phyloP scores from a whole-genome alignment of 2,113 vertebrate genomes.

The Ptilorrhoa leucosticta region DNA sequence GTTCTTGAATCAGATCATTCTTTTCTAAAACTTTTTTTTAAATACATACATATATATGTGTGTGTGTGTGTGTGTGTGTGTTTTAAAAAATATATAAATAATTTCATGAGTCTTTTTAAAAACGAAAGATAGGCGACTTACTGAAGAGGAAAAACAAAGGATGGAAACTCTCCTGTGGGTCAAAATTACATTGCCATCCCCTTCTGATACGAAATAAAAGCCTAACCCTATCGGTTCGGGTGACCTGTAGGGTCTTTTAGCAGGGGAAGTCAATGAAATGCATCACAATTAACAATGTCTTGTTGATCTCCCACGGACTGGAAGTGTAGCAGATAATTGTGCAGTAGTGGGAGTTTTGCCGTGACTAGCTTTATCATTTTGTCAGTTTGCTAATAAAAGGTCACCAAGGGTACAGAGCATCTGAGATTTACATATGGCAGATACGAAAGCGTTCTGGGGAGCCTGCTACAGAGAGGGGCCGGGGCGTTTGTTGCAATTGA shows the following conservation, averaged over 20 bases:
- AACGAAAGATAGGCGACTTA: not conserved
- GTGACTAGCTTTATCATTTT: constrained; percentile 80
- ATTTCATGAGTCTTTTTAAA: not conserved
- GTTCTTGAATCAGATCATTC: not conserved
- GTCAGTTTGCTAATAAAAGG: constrained; percentile 84
- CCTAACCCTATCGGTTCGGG: constrained; percentile 28
- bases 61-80: not conserved
- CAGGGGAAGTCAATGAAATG: constrained; percentile 66
- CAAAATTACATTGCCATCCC: not conserved
- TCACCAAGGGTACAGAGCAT: constrained; percentile 66
- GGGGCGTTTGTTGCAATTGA: constrained; percentile 68
- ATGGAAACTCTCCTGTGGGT: not conserved
- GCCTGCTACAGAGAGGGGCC: constrained; percentile 47
- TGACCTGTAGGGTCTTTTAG: constrained; percentile 48
- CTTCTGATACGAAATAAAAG: constrained; percentile 15
- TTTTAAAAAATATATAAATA: not conserved
- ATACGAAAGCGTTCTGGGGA: constrained; percentile 73
- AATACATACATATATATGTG: too few species aligned
- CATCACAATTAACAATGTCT: constrained; percentile 70
- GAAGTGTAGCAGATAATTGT: constrained; percentile 72
- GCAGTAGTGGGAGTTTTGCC: constrained; percentile 67
- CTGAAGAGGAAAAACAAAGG: not conserved
- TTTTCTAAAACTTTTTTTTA: not conserved
- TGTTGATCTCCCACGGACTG: constrained; percentile 71
- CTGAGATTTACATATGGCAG: constrained; percentile 80